Evolutionary conservation across 2,113 vertebrate species (phyloP), one percentile per base, ranked within the genome.

Genomic region (Urocolius indicus): DNA sequence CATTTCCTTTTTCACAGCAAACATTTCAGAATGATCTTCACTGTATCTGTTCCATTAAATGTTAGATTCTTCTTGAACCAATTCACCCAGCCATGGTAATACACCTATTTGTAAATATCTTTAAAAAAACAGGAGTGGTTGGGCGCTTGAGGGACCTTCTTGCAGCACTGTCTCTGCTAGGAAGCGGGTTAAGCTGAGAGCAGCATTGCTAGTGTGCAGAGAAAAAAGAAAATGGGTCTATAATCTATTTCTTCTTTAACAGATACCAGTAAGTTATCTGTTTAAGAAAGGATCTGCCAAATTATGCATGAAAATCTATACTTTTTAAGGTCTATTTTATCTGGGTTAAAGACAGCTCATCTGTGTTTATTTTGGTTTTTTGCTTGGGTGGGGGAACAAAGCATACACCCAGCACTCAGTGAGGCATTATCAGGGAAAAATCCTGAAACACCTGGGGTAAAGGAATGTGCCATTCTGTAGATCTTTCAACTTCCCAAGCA

Each of bases 331-430:
- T 68, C 49, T 67, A 0, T 20, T 57, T 5, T 92, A 11, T 75
- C 34, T 72, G 66, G 6, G 84, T 85, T 83, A 54, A 90, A 90
- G 46, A 38, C 24, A 84, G 30, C 19, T 36, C 21, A 76, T 69
- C 46, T 61, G 45, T 89, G 16, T 88, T 92, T 85, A 41, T 21
- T 80, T 69, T 46, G 54, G 14, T 65, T 77, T 93, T 92, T 58
- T 61, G 45, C 9, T 0, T 0, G 21, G 36, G 10, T 2, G 3
- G 15, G 18, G 16, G 6, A 79, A 3, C 11, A 59, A 79, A 52
- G 36, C n/a, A 10, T 32, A 29, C 4, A 5, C 20, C 38, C 32
- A 61, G 29, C 0, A 0, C 48, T 68, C 16, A 24, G 13, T 14
- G 54, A 72, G 49, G 21, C n/a, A 36, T 52, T 83, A 3, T 23